Evolutionary conservation across 2,797 vertebrate genomes (phyloP), one percentile per base, ranked within the genome.

Genomic region (Prunella strophiata): DNA sequence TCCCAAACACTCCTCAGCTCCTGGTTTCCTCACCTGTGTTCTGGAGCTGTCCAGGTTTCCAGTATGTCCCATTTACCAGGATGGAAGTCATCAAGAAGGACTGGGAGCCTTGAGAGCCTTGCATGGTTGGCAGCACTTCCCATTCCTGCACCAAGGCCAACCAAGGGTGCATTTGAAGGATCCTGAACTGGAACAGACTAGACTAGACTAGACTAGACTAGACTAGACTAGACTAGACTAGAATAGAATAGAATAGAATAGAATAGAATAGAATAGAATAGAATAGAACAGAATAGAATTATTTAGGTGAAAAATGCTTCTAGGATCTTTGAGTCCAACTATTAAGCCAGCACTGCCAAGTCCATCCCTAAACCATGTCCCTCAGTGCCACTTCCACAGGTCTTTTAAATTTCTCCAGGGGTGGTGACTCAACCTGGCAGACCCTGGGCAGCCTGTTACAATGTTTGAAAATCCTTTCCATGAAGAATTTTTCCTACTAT

Each of bases 381-480:
- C 10, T 71, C 67, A 34, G 15, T 47, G 52, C 6, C 21, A 32
- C 11, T 36, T 72, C 66, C 36, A 52, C 13, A 29, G 7, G 10
- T 16, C 26, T 59, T 66, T 72, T 21, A 36, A 59, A 34, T 25
- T 30, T 16, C 34, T 30, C 7, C 0, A 0, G 25, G 38, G 5
- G 10, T 30, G 16, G 29, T 30, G 14, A 27, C 25, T 63, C 34
- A 15, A 32, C 10, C n/a, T 70, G 50, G 40, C 4, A 10, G 61
- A 34, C 20, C 12, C 29, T 26, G 29, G 15, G 11, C 10, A 63
- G 2, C 51, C 13, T 47, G 17, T 71, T 52, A 10, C 51, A 65
- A 30, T 40, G 25, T 15, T 27, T 47, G n/a, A 34, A 50, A 83
- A 77, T 4, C 7, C 7, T 47, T 58, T 34, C 58, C 34, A 45